These are phyloP conservation scores for Brachypodius melanocephalos DNA, from an alignment of 2,113 vertebrate species.

Conservation along the genomic window DNA sequence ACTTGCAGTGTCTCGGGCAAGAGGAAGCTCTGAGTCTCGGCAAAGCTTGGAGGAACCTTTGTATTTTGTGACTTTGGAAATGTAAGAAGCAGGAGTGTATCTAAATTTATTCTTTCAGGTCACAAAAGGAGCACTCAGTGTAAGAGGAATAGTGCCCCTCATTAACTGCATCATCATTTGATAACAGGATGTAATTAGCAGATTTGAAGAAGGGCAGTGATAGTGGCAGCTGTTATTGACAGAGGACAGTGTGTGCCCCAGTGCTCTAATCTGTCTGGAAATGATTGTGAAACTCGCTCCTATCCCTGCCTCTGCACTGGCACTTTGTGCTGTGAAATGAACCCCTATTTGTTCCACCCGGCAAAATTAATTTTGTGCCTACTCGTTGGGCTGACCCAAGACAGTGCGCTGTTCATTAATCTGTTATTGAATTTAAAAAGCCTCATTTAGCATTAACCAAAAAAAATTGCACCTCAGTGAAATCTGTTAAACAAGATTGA, in stretches of 20 bases:
- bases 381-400: background rate
- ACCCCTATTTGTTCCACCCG: background rate
- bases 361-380: background rate
- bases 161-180: constrained; percentile 41
- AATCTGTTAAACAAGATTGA: background rate
- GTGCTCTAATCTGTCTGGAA: background rate
- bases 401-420: background rate
- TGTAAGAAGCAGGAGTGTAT: background rate
- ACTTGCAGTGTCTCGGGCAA: background rate
- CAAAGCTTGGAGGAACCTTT: background rate
- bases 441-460: background rate
- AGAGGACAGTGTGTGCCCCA: background rate
- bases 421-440: background rate
- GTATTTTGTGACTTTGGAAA: background rate
- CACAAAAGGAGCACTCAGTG: background rate
- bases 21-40: background rate
- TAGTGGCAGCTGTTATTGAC: background rate
- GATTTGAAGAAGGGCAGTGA: background rate
- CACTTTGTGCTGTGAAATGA: background rate
- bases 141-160: background rate
- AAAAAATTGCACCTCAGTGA: background rate
- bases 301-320: background rate
- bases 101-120: constrained; percentile 2
- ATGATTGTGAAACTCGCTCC: background rate
- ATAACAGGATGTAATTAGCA: constrained; percentile 45